Base-by-base conservation (phyloP, 92 coral and sea anemone genomes). In the Montipora capitata region DNA sequence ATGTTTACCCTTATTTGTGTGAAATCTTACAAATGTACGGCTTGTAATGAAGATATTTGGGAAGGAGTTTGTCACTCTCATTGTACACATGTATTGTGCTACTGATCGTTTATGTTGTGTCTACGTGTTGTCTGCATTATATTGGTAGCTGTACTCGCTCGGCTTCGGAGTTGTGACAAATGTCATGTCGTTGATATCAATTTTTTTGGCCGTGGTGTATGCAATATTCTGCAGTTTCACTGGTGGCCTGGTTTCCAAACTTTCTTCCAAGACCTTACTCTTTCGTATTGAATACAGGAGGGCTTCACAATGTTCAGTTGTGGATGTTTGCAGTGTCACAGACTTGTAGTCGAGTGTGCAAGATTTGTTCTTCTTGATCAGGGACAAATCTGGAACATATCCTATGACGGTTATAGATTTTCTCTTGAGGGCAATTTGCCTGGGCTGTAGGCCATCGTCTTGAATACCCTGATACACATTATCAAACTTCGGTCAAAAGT, bases 31-130 rank as follows among this genome's bases (percentile, higher is more conserved):
- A 45, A 51, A 40, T 44, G 51, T 62, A 62, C 58, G 51, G 45
- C 71, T 62, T 44, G 62, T 62, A 79, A 27, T 48, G 10, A 62
- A 79, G 84, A 79, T 79, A 79, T 59, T 79, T 79, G 84, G 72
- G 56, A 79, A 40, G 51, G 41, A 5, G 73, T 79, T 79, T 49
- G 71, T 79, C 49, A 39, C 74, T 62, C 70, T 79, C 38, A 79
- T 79, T 79, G 84, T 79, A 45, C 84, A 79, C 57, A 68, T 63
- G 72, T 79, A 79, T 40, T 62, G 52, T 48, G 52, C 2, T 48
- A 9, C 52, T 48, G 52, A 48, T 48, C 52, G 35, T 27, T 27
- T 27, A 27, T 27, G 35, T 27, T 27, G 35, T 27, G 35, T 27
- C 35, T 1, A 27, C 35, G 35, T 27, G 35, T 27, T 27, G 35